Evolutionary conservation across 2,888 invertebrate genomes (phyloP).

Genomic region (Tineola bisselliella): DNA sequence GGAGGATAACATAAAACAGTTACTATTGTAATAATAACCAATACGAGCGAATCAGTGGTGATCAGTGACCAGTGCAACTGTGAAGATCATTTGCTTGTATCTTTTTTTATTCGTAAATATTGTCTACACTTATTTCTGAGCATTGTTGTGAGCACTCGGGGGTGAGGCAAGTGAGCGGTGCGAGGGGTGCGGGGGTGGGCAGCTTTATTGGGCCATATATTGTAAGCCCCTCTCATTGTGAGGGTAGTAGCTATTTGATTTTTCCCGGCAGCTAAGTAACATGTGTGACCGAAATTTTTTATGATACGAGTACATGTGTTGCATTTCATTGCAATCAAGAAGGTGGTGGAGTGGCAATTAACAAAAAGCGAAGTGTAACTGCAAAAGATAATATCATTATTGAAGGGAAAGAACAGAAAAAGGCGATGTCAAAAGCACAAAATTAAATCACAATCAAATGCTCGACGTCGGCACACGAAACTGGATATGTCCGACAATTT

Average conservation of each 20-base stretch:
- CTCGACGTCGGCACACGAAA: neutral
- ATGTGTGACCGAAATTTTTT: neutral
- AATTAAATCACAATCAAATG: conserved; percentile 3
- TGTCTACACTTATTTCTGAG: too few relatives aligned
- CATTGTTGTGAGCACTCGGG: too few relatives aligned
- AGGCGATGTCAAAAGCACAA: neutral
- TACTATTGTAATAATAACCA: too few relatives aligned
- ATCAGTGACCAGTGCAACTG: too few relatives aligned
- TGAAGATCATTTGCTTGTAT: too few relatives aligned
- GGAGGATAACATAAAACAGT: too few relatives aligned
- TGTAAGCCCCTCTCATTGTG: conserved; percentile 19
- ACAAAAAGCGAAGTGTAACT: too few relatives aligned
- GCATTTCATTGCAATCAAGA: too few relatives aligned
- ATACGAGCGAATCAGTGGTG: too few relatives aligned
- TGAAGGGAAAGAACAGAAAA: neutral
- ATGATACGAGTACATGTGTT: too few relatives aligned
- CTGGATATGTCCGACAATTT: neutral
- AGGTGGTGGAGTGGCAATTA: too few relatives aligned
- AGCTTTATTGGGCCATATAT: conserved; percentile 61
- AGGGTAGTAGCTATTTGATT: neutral
- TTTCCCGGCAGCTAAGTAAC: neutral
- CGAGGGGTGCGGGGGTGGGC: conserved; percentile 10
- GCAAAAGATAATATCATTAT: neutral
- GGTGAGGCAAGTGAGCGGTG: neutral
- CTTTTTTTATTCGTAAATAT: too few relatives aligned